Evolutionary conservation across 2,113 vertebrate genomes (phyloP).

Genomic region (Raphicerus campestris): DNA sequence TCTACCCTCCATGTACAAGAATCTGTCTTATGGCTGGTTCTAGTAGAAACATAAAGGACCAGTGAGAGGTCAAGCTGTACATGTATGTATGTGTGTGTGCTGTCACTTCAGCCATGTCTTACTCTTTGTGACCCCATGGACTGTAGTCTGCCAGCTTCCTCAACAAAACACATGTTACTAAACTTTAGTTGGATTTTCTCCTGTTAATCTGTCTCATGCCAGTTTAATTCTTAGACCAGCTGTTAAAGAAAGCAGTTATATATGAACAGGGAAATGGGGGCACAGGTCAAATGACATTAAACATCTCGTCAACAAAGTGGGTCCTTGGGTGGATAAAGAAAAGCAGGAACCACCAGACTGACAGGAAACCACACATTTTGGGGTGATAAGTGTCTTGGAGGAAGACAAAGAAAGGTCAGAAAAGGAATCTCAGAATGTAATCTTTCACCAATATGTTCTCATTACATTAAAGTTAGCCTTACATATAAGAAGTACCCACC

Average conservation of each 20-base stretch:
- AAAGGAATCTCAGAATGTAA: neutral
- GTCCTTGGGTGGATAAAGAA: neutral
- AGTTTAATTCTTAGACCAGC: neutral
- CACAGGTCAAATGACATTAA: neutral
- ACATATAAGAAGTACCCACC: neutral
- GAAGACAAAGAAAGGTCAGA: neutral
- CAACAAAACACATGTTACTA: neutral
- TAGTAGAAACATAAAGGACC: accelerated
- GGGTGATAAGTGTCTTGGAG: neutral
- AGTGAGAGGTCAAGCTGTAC: neutral
- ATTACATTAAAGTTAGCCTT: neutral
- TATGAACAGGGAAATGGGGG: neutral
- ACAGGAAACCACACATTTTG: neutral
- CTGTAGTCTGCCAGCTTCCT: neutral
- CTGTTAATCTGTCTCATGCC: neutral
- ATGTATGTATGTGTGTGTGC: neutral
- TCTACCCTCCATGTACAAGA: neutral
- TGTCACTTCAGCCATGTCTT: neutral
- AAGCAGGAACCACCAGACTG: neutral
- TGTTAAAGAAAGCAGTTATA: neutral
- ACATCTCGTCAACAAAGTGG: neutral
- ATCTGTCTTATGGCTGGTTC: neutral
- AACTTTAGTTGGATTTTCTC: neutral
- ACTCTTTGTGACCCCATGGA: neutral
- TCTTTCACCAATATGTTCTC: neutral